A percentile compares a stretch with the other conserved stretches of the same genome.
Evolutionary conservation across 2,888 invertebrate species (phyloP).

Genomic region (Drosophila subquinaria): DNA sequence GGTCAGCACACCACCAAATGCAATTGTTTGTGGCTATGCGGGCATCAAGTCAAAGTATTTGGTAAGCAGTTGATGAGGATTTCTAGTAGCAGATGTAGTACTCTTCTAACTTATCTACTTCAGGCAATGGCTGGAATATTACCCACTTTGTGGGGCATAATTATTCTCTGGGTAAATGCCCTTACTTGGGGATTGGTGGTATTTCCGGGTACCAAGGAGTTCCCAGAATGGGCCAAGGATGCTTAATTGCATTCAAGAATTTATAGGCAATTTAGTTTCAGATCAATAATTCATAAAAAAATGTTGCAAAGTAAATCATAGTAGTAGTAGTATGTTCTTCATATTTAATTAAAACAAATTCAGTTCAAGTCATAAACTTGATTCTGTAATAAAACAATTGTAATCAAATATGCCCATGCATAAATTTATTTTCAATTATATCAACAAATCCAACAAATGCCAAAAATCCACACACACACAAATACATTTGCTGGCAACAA

Average conservation of each 20-base stretch:
- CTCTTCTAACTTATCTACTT: too few relatives aligned
- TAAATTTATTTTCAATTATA: slow-evolving; percentile 56
- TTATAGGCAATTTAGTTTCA: background rate
- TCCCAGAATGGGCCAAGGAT: slow-evolving; percentile 49
- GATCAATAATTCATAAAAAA: background rate
- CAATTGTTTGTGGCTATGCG: slow-evolving; percentile 93
- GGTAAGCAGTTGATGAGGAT: slow-evolving; percentile 85
- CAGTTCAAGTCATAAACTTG: background rate
- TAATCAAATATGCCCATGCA: slow-evolving; percentile 15
- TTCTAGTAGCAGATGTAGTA: background rate
- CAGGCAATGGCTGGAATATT: slow-evolving; percentile 57
- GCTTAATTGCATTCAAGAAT: background rate
- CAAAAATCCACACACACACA: background rate
- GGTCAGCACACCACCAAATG: slow-evolving; percentile 97
- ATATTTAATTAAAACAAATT: background rate
- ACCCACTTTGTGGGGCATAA: slow-evolving; percentile 50
- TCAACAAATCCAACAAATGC: slow-evolving; percentile 19
- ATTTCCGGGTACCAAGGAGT: slow-evolving; percentile 39
- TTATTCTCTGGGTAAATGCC: slow-evolving; percentile 29
- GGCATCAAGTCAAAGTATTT: slow-evolving; percentile 91
- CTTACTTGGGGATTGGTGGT: slow-evolving; percentile 48
- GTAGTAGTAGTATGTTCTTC: background rate
- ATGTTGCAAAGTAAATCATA: background rate
- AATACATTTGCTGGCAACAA: background rate
- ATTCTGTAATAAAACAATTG: background rate